A percentile compares a stretch with the other conserved stretches of the same genome.
These are phyloP conservation scores for Muricea muricata DNA, from an alignment of 92 coral and sea anemone species.

Conservation along the genomic window DNA sequence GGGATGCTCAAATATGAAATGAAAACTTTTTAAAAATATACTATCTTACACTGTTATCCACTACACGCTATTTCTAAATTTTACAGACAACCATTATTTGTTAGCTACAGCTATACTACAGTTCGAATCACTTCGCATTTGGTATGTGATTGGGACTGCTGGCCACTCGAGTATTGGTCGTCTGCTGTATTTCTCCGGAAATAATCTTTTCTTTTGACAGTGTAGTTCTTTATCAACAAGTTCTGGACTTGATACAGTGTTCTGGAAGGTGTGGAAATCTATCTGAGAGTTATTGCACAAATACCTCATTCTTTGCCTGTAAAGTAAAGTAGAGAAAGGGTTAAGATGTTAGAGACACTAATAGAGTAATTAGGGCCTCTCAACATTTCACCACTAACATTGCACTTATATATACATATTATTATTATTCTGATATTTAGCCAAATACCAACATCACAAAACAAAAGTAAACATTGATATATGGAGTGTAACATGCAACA, in stretches of 20 bases:
- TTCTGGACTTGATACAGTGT: conserved; percentile 66
- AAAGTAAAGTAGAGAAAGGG: neutral
- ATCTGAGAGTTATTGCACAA: conserved; percentile 72
- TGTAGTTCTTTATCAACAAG: conserved; percentile 81
- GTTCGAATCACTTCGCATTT: neutral
- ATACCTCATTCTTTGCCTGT: conserved; percentile 83
- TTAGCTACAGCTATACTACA: neutral
- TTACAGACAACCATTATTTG: neutral
- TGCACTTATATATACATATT: no score
- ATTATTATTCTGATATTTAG: no score
- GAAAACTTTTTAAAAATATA: no score
- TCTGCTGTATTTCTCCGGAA: conserved; percentile 80
- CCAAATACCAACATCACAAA: no score
- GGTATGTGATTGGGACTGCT: conserved; percentile 7
- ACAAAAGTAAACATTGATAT: no score
- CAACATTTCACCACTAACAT: no score
- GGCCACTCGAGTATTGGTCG: conserved; percentile 93
- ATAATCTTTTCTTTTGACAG: conserved; percentile 91
- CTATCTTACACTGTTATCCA: no score
- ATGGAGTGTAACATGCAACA: no score
- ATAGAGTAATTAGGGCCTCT: no score
- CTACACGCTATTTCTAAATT: no score
- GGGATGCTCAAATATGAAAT: no score
- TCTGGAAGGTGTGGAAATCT: conserved; percentile 76
- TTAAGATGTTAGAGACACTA: neutral